Evolutionary conservation across 1,140 invertebrate species (phyloP), one percentile per base, ranked within the genome.

Genomic region (Panagrolaimus sp.): DNA sequence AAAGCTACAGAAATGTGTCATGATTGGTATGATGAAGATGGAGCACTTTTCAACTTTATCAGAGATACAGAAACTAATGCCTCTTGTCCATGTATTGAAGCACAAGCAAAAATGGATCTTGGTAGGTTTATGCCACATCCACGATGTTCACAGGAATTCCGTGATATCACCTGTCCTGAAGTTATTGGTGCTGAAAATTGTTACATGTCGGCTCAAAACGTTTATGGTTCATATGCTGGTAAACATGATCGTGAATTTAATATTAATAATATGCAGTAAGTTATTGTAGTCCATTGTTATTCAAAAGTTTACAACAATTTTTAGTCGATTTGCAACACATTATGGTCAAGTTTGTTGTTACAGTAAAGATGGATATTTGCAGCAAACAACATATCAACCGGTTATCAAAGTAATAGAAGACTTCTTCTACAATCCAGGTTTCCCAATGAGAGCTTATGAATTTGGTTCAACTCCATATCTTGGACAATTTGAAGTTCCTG

Each of bases 261-360:
- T 64, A 13, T 45, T 11, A 16, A 31, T 20, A 27, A 13, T 27
- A 11, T 11, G 27, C 20, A 57, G 51, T 57, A 27, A 42, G 43
- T 63, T 27, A 5, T 53, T 66, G 13, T 5, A n/a, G 11, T 38
- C 13, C 5, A 25, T 11, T 43, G 11, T 5, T 64, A 3, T 43
- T 43, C n/a, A n/a, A n/a, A 64, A 23, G 23, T 0, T 64, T 11
- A 13, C 5, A 11, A 66, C 62, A 51, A 72, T 57, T 57, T 57
- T 74, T 67, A 83, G 79, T 8, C 76, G 77, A 9, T 81, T 83
- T 67, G 68, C 77, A 42, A 81, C 79, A 25, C 81, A 83, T 53
- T 81, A 81, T 63, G 79, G 79, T n/a, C 79, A 81, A 73, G 81
- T 81, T 43, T 81, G 79, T 67, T 81, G 79, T 53, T 81, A 81